These are phyloP conservation scores for Mionectes macconnelli DNA, from an alignment of 2,113 vertebrate genomes.

Conservation along the genomic window DNA sequence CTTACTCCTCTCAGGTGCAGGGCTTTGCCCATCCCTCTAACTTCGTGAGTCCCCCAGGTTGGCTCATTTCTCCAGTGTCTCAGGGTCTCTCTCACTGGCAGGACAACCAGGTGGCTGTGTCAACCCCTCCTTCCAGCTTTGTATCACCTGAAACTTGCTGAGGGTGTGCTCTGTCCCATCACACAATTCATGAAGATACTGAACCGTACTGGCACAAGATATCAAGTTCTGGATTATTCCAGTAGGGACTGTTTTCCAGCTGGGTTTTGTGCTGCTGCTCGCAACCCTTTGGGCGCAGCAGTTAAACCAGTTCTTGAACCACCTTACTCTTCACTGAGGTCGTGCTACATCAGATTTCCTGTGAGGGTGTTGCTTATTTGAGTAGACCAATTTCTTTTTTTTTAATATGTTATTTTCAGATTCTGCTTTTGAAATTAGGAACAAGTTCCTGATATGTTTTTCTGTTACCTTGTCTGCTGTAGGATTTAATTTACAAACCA, in stretches of 20 bases:
- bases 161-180: neutral
- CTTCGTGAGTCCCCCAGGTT: accelerated
- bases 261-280: neutral
- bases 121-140: neutral
- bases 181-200: neutral
- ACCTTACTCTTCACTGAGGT: neutral
- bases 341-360: neutral
- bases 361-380: neutral
- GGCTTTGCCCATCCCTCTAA: neutral
- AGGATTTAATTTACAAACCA: neutral
- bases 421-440: neutral
- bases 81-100: neutral
- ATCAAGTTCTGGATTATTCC: neutral
- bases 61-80: neutral
- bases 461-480: neutral
- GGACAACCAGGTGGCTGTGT: neutral
- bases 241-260: neutral
- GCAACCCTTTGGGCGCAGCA: neutral
- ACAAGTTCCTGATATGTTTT: neutral
- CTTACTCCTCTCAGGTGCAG: neutral
- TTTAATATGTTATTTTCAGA: neutral
- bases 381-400: neutral
- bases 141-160: neutral
- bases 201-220: neutral
- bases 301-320: neutral